These are phyloP conservation scores for Patella pellucida DNA, from an alignment of 2,888 invertebrate species.

Conservation along the genomic window DNA sequence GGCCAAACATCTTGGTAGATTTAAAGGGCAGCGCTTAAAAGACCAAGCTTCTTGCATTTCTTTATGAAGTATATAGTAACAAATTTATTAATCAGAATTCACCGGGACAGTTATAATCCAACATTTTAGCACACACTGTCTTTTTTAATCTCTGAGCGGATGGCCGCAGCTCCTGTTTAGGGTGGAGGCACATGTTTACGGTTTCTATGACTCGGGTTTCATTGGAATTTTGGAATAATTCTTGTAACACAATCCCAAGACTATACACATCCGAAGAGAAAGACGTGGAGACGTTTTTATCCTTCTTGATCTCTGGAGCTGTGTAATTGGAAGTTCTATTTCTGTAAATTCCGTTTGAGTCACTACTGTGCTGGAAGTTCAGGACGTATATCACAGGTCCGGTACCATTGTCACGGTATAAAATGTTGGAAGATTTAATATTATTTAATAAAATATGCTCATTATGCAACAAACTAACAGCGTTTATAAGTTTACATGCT, in stretches of 20 bases:
- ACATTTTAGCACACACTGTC: no score
- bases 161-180: no score
- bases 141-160: no score
- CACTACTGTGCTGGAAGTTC: not conserved
- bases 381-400: not conserved
- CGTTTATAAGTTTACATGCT: not conserved
- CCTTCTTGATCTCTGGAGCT: not conserved
- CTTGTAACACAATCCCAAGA: not conserved
- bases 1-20: no score
- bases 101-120: no score
- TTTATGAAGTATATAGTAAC: no score
- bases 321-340: not conserved
- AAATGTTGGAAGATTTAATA: not conserved
- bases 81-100: no score
- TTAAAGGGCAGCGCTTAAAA: no score
- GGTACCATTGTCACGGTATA: not conserved
- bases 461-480: not conserved
- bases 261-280: not conserved
- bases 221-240: not conserved
- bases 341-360: not conserved
- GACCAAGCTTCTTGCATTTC: no score
- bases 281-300: not conserved
- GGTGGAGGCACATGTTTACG: no score
- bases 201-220: no score
- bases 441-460: not conserved